Evolutionary conservation across 2,113 vertebrate genomes (phyloP), one percentile per base, ranked within the genome.

Genomic region (Leucoraja erinaceus): DNA sequence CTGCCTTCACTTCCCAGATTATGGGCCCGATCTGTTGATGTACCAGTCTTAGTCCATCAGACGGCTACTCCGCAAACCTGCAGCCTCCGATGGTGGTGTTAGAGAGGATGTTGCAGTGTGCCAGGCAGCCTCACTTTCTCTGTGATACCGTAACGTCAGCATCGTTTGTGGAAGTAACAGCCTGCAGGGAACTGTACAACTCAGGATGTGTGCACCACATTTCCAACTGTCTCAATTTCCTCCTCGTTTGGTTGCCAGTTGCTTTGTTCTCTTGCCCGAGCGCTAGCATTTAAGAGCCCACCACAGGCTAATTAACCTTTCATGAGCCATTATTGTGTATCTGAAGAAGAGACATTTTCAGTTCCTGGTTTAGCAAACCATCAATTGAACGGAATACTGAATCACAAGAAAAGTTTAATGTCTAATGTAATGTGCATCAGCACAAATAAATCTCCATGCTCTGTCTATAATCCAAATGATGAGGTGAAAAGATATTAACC

Each of bases 251-350:
- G 28, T 66, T 72, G 88, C n/a, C 88, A 68, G 22, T 16, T 54
- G 38, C 88, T 31, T 25, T 70, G 8, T 25, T 91, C 68, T 25
- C 66, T 28, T 25, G 68, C 33, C 33, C 38, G 38, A 28, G 22
- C 38, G 25, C 31, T 18, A 90, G 28, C 28, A 7, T 90, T 90
- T 31, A 90, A 18, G 33, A 91, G 28, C 20, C 33, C 88, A 90
- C 88, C 56, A 61, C 83, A 88, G 83, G 83, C 83, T 91, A 47
- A 91, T 74, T 72, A 91, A 91, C 90, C 66, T 91, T 72, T 72
- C 90, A 72, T 72, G 70, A 91, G 90, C 66, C 33, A 91, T 91
- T 91, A 47, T 25, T 72, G 33, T 91, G 12, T 25, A 3, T 22
- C 33, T 91, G 47, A 18, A 68, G 66, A 91, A 91, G 68, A 70